Conservation (phyloP, 2,888 invertebrate genomes). For the Malachius bipustulatus region DNA sequence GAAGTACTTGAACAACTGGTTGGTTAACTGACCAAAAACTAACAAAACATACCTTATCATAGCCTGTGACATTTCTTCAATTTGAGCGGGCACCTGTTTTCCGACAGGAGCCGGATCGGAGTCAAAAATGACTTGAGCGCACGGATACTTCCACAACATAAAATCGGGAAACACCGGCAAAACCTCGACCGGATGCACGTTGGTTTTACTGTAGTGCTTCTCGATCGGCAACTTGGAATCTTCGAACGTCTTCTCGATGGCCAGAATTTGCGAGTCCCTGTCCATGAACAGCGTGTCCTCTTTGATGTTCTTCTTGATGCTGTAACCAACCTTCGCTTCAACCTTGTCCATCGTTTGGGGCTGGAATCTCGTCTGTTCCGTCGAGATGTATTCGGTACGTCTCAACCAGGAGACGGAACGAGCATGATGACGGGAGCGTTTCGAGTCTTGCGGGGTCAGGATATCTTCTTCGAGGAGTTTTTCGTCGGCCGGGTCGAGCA, state of each 20-base stretch:
- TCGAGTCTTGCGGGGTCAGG: conserved; percentile 74
- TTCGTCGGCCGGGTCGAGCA: conserved; percentile 78
- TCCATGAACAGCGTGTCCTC: conserved; percentile 92
- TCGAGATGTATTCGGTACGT: conserved; percentile 97
- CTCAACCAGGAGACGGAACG: conserved; percentile 96
- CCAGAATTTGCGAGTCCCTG: conserved; percentile 90
- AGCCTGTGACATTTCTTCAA: conserved; percentile 97
- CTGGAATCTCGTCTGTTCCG: conserved; percentile 95
- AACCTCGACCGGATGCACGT: conserved; percentile 81
- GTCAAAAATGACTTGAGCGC: conserved; percentile 96
- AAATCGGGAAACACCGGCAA: conserved; percentile 91
- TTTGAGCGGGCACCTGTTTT: conserved; percentile 73
- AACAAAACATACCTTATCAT: conserved; percentile 70
- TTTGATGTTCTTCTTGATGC: conserved; percentile 83
- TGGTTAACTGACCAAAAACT: neutral
- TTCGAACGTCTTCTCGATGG: conserved; percentile 94
- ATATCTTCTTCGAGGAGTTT: conserved; percentile 92
- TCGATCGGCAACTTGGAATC: conserved; percentile 75
- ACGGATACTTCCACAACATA: conserved; percentile 94
- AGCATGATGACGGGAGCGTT: conserved; percentile 88
- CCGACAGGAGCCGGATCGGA: conserved; percentile 92
- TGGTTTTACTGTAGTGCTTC: conserved; percentile 94
- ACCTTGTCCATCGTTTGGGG: conserved; percentile 94
- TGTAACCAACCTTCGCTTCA: conserved; percentile 98
- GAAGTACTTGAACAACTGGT: too few species aligned